phyloP scores from a whole-genome alignment of 2,113 vertebrate genomes.

The Centrocercus urophasianus region DNA sequence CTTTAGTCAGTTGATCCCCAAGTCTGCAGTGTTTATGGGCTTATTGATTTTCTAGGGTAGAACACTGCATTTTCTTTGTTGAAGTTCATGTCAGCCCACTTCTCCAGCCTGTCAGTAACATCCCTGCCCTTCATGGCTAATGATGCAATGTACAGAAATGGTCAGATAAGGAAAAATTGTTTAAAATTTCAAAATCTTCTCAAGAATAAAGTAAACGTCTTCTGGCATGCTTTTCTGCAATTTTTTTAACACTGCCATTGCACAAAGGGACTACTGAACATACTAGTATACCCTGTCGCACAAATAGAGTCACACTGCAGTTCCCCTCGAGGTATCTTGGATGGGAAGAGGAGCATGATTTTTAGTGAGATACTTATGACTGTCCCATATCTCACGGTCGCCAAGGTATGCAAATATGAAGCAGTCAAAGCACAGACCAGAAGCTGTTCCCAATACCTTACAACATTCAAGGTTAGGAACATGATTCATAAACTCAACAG shows the following conservation, averaged over 20 bases:
- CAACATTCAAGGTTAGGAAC: constrained; percentile 32
- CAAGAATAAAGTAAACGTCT: background rate
- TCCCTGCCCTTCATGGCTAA: background rate
- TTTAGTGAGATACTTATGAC: background rate
- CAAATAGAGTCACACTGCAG: background rate
- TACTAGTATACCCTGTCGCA: background rate
- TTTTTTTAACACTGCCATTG: background rate
- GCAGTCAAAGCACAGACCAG: background rate
- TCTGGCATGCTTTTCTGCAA: background rate
- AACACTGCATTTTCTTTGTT: background rate
- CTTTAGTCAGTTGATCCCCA: background rate
- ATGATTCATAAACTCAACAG: constrained; percentile 68
- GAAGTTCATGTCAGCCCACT: background rate
- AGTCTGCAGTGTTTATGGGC: fast-evolving
- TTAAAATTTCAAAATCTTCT: background rate
- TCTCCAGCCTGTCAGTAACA: background rate
- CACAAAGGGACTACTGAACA: background rate
- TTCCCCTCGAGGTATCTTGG: background rate
- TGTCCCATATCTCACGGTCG: background rate
- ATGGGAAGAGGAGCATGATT: background rate
- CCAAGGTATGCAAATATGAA: background rate
- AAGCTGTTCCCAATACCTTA: constrained; percentile 36
- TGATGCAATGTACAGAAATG: background rate
- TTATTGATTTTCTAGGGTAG: background rate
- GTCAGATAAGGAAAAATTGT: background rate